Conservation (phyloP, 2,888 invertebrate species). For the Leptarthrus brevirostris region DNA sequence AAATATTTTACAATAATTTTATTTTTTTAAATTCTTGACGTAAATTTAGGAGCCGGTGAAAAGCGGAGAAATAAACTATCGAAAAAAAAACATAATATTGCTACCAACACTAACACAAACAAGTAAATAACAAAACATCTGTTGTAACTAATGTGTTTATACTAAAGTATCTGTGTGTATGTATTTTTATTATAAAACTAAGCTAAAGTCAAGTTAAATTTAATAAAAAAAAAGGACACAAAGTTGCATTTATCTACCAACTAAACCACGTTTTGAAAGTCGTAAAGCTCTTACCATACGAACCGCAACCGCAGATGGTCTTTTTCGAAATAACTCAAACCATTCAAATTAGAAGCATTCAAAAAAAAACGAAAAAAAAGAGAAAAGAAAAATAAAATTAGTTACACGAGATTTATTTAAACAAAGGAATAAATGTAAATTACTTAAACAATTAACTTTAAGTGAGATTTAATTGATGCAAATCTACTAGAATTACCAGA, state of each 20-base stretch:
- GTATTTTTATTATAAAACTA: slow-evolving; percentile 36
- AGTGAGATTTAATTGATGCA: slow-evolving; percentile 27
- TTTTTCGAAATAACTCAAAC: not conserved
- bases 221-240: not conserved
- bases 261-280: slow-evolving; percentile 4
- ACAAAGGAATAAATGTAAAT: slow-evolving; percentile 9
- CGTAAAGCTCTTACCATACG: not conserved
- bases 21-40: slow-evolving; percentile 26
- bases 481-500: slow-evolving; percentile 37
- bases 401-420: slow-evolving; percentile 22
- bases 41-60: slow-evolving; percentile 3
- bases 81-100: not conserved
- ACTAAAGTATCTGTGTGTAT: slow-evolving; percentile 41
- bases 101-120: not conserved
- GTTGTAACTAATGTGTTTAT: slow-evolving; percentile 36
- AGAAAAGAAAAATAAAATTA: slow-evolving; percentile 18
- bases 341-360: not conserved
- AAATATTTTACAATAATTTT: slow-evolving; percentile 25
- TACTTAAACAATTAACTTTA: slow-evolving; percentile 15
- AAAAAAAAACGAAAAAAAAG: not conserved
- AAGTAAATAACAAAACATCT: slow-evolving; percentile 16
- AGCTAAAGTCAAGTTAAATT: slow-evolving; percentile 1
- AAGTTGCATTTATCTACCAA: slow-evolving; percentile 9
- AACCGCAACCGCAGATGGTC: not conserved
- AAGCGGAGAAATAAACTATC: not conserved